These are phyloP conservation scores for Amiota minor DNA, from an alignment of 2,888 invertebrate species.

Conservation along the genomic window DNA sequence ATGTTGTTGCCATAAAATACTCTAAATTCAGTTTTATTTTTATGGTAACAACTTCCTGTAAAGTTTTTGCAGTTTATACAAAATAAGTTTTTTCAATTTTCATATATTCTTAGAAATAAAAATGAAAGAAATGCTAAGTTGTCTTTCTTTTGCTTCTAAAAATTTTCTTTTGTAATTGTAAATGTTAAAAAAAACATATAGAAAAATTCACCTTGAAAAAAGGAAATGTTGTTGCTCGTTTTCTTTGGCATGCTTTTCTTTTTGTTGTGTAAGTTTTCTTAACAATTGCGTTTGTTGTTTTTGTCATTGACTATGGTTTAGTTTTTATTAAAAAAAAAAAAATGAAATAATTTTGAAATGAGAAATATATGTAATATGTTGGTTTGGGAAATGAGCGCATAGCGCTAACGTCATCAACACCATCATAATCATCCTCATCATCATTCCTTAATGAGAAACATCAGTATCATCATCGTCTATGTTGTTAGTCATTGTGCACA, in stretches of 20 bases:
- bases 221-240: conserved; percentile 34
- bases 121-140: no score
- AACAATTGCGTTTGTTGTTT: conserved; percentile 34
- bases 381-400: neutral
- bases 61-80: no score
- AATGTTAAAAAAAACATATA: conserved; percentile 51
- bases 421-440: neutral
- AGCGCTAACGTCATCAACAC: neutral
- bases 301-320: conserved; percentile 17
- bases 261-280: neutral
- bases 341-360: neutral
- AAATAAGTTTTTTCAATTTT: no score
- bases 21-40: no score
- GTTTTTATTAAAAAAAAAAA: neutral
- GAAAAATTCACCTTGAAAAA: conserved; percentile 39
- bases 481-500: neutral
- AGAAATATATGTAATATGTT: neutral
- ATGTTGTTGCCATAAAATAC: no score
- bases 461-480: neutral
- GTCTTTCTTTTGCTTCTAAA: no score
- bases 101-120: no score
- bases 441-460: no score
- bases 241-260: neutral
- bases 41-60: no score
- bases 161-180: conserved; percentile 37